phyloP scores from a whole-genome alignment of 2,888 invertebrate species.

The Apoda limacodes region DNA sequence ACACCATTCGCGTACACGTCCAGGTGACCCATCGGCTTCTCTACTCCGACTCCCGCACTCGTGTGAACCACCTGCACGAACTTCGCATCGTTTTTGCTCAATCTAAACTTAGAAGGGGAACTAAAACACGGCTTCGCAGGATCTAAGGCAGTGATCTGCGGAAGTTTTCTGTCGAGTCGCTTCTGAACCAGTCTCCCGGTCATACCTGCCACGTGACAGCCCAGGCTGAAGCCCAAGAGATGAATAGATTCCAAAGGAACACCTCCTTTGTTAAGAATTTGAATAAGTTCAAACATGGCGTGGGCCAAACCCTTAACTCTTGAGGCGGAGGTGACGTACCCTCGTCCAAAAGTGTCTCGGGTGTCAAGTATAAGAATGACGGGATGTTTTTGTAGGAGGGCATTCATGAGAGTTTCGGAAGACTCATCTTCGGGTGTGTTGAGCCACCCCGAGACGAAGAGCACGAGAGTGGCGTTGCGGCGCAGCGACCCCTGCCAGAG shows the following conservation, averaged over 20 bases:
- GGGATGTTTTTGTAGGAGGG: conserved; percentile 33
- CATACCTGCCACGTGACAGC: conserved; percentile 72
- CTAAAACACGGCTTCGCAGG: conserved; percentile 54
- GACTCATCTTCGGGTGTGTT: conserved; percentile 50
- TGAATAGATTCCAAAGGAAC: conserved; percentile 58
- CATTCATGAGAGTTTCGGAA: conserved; percentile 34
- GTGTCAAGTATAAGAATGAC: conserved; percentile 44
- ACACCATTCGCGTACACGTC: conserved; percentile 55
- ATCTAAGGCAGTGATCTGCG: conserved; percentile 46
- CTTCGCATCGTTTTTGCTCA: conserved; percentile 36
- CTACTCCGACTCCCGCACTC: conserved; percentile 44
- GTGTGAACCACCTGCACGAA: conserved; percentile 56
- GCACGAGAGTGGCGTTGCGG: conserved; percentile 22
- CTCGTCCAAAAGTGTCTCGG: conserved; percentile 39
- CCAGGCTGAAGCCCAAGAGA: conserved; percentile 73
- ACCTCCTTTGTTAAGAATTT: conserved; percentile 31
- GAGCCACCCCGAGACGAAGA: conserved; percentile 58
- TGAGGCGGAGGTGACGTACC: conserved; percentile 43
- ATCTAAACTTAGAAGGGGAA: conserved; percentile 27
- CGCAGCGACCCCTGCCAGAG: conserved; percentile 18
- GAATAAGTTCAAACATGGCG: conserved; percentile 34
- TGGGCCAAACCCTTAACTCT: conserved; percentile 38
- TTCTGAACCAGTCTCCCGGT: conserved; percentile 40
- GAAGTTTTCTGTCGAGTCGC: conserved; percentile 30
- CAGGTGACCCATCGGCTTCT: conserved; percentile 41